Base-by-base conservation (phyloP, 1,140 invertebrate genomes). In the Drosophila sechellia region DNA sequence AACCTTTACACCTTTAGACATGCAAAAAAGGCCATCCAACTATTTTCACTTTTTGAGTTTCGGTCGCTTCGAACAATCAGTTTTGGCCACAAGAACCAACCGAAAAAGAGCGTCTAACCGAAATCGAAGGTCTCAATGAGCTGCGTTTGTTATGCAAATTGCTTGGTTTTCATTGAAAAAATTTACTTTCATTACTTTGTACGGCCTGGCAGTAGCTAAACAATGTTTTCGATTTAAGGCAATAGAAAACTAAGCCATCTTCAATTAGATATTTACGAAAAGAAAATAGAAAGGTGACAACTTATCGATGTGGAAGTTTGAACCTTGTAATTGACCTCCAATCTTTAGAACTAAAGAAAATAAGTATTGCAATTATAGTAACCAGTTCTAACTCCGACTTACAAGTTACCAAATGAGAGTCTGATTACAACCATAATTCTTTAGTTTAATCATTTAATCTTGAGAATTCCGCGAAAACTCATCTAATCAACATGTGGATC, bases 161-260 rank as follows among this genome's bases (percentile, higher is more conserved):
- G 31, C 34, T 76, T 58, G 57, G 64, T 63, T 87, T 89, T 83
- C 79, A 89, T 87, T 83, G 17, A 66, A 84, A 79, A 89, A 58
- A 89, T 89, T 68, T 84, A 87, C 83, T 87, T 87, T 87, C 79
- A 73, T 87, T 87, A 73, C 83, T 60, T 75, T 77, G 63, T 79
- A 73, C 46, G 83, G 84, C 37, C n/a, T 34, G 46, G 20, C 22
- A 48, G 27, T 40, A 45, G 40, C 17, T 43, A 12, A 60, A 46
- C 40, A 37, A 31, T 59, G 39, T 37, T 39, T 68, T 43, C 34
- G 45, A 40, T 70, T 77, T 59, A 40, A 40, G 70, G 64, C 13
- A 22, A 69, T 64, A 84, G 81, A 80, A 84, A 84, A 63, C 58
- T 27, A 17, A 25, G 5, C 22, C 12, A 10, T 46, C 43, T 20